Percentiles rank a stretch among this genome's conserved stretches.
phyloP scores from a whole-genome alignment of 2,797 vertebrate genomes.

The Carapus acus region DNA sequence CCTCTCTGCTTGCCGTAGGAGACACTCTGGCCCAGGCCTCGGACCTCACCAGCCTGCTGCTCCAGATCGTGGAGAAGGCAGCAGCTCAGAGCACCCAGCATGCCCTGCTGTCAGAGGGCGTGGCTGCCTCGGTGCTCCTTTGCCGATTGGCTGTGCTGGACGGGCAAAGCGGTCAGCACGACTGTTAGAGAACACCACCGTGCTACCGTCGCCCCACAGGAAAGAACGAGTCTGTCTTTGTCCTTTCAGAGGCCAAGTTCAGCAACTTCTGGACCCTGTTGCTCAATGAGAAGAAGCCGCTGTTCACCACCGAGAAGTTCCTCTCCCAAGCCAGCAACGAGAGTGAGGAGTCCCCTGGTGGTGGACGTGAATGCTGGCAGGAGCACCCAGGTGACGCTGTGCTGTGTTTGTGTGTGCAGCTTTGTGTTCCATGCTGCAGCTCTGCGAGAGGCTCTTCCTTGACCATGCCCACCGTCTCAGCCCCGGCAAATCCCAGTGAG shows the following conservation, averaged over 20 bases:
- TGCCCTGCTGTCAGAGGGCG: constrained; percentile 81
- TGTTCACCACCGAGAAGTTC: constrained; percentile 96
- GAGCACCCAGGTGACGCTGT: too few relatives aligned
- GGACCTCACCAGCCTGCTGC: constrained; percentile 80
- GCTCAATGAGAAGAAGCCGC: constrained; percentile 91
- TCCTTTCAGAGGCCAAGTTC: constrained; percentile 80
- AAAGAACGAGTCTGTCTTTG: background rate
- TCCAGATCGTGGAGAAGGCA: constrained; percentile 91
- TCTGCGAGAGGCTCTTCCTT: constrained; percentile 88
- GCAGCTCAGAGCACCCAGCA: constrained; percentile 87
- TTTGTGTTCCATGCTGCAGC: constrained; percentile 83
- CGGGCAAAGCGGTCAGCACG: constrained; percentile 80
- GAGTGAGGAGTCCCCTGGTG: too few relatives aligned
- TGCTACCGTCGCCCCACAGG: too few relatives aligned
- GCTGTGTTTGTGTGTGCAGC: constrained; percentile 64
- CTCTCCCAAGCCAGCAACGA: constrained; percentile 86
- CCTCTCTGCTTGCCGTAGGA: too few relatives aligned
- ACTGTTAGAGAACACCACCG: too few relatives aligned
- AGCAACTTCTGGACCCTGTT: constrained; percentile 87
- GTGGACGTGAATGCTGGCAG: too few relatives aligned
- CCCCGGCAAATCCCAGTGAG: constrained; percentile 86
- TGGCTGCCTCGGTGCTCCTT: constrained; percentile 85
- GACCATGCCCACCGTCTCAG: constrained; percentile 85
- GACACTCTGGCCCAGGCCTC: constrained; percentile 83
- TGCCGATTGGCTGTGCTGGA: constrained; percentile 83